phyloP scores from a whole-genome alignment of 2,797 vertebrate species.

The Alosa sapidissima region DNA sequence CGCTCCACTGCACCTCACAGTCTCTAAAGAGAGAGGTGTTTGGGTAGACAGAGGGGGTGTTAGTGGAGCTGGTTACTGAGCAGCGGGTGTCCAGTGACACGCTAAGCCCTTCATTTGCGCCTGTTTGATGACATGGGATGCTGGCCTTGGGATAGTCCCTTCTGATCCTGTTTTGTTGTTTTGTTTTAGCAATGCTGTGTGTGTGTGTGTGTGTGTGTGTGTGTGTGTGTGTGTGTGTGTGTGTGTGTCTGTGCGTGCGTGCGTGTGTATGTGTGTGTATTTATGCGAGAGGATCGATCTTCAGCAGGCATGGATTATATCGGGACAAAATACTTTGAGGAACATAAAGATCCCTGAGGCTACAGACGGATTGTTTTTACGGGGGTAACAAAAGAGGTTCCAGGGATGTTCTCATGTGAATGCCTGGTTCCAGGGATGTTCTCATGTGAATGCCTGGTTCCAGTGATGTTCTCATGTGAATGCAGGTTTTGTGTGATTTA shows the following conservation, averaged over 20 bases:
- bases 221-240: conserved; percentile 15
- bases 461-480: too few species aligned
- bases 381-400: background rate
- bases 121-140: background rate
- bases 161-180: background rate
- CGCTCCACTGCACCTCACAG: background rate
- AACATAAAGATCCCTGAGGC: conserved; percentile 8
- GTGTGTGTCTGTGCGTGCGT: too few species aligned
- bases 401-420: too few species aligned
- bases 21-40: background rate
- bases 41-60: background rate
- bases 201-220: conserved; percentile 12
- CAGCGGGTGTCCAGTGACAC: background rate
- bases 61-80: background rate
- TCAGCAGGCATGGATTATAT: background rate
- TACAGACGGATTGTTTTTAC: background rate
- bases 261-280: conserved; percentile 1
- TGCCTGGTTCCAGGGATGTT: too few species aligned
- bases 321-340: background rate
- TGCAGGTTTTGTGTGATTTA: too few species aligned
- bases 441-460: too few species aligned
- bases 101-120: background rate
- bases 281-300: background rate
- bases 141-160: background rate
- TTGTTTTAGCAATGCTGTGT: background rate